phyloP scores from a whole-genome alignment of 1,140 invertebrate species.

The Ceratoteleas bidentatus region DNA sequence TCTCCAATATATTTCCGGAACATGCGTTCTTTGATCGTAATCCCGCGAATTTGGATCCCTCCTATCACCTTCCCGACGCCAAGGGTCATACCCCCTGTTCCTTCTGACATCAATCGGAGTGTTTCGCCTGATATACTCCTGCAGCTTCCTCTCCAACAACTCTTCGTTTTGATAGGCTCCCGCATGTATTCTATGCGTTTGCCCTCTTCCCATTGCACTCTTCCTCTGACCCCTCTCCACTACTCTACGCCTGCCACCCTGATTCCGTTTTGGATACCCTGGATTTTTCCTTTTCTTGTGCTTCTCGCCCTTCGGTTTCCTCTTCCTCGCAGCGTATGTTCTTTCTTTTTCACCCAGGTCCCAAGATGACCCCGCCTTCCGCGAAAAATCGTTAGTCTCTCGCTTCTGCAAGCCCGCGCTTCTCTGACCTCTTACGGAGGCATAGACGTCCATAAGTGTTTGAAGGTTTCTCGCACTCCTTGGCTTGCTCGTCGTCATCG shows the following conservation, averaged over 20 bases:
- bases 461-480: constrained; percentile 18
- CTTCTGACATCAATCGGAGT: constrained; percentile 60
- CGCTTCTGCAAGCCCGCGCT: constrained; percentile 53
- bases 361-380: constrained; percentile 63
- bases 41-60: constrained; percentile 2
- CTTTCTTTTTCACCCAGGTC: constrained; percentile 74
- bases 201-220: constrained; percentile 15
- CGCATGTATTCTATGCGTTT: constrained; percentile 5
- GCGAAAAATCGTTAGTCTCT: constrained; percentile 59
- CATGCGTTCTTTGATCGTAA: constrained; percentile 13
- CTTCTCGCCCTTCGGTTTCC: constrained; percentile 43
- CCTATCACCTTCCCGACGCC: background rate
- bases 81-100: constrained; percentile 25
- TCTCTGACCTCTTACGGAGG: constrained; percentile 45
- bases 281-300: constrained; percentile 27
- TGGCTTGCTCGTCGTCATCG: constrained; percentile 23
- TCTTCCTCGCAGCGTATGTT: constrained; percentile 61
- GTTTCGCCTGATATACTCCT: constrained; percentile 74
- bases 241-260: constrained; percentile 27
- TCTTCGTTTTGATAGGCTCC: background rate
- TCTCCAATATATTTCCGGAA: background rate
- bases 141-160: constrained; percentile 45
- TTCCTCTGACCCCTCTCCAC: constrained; percentile 13
- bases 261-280: constrained; percentile 25
- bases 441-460: constrained; percentile 45